These are phyloP conservation scores for Holocentrus rufus DNA, from an alignment of 2,797 vertebrate species.

Conservation along the genomic window DNA sequence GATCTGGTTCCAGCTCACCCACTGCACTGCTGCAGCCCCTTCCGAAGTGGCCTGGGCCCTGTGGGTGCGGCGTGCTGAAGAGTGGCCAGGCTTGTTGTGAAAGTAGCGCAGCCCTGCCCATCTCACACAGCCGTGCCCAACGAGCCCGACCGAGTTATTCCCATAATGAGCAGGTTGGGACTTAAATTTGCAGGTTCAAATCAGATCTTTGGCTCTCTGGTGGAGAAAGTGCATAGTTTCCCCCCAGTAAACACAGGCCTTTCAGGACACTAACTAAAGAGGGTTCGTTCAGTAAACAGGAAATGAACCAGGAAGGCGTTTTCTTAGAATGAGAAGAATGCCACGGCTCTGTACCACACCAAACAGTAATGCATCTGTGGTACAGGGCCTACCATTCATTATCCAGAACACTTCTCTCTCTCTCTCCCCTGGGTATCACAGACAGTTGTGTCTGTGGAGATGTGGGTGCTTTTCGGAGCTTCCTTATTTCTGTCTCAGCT, in stretches of 20 bases:
- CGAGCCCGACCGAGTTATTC: slow-evolving; percentile 75
- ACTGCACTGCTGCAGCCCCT: slow-evolving; percentile 61
- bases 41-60: slow-evolving; percentile 70
- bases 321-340: slow-evolving; percentile 83
- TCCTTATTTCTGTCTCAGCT: slow-evolving; percentile 48
- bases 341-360: slow-evolving; percentile 76
- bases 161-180: slow-evolving; percentile 83
- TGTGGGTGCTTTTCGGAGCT: slow-evolving; percentile 58
- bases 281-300: slow-evolving; percentile 85
- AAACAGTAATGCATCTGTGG: slow-evolving; percentile 77
- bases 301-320: slow-evolving; percentile 85
- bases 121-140: slow-evolving; percentile 68
- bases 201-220: slow-evolving; percentile 79
- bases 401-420: slow-evolving; percentile 59
- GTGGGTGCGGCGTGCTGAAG: slow-evolving; percentile 72
- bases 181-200: slow-evolving; percentile 84
- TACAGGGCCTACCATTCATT: slow-evolving; percentile 75
- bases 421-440: slow-evolving; percentile 46
- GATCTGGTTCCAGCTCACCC: slow-evolving; percentile 65
- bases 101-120: slow-evolving; percentile 76
- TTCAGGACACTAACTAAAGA: slow-evolving; percentile 77
- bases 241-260: slow-evolving; percentile 82
- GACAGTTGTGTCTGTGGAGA: slow-evolving; percentile 59
- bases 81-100: slow-evolving; percentile 76
- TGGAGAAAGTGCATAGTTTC: slow-evolving; percentile 81